Evolutionary conservation across 2,888 invertebrate species (phyloP).

Genomic region (Rhagonycha fulva): DNA sequence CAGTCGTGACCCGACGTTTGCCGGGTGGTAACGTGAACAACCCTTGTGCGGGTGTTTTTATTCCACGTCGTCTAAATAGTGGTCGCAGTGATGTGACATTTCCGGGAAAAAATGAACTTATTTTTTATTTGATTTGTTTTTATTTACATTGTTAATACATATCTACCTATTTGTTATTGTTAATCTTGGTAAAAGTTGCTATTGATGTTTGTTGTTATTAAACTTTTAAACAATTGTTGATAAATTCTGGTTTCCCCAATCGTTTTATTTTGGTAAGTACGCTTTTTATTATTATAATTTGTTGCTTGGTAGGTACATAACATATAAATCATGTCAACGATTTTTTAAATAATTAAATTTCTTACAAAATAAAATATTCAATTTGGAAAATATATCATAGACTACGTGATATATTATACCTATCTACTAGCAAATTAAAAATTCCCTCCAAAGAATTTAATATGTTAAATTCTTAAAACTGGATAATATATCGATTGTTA

Average conservation of each 20-base stretch:
- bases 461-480: background rate
- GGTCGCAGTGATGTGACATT: slow-evolving; percentile 43
- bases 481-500: background rate
- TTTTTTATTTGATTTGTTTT: slow-evolving; percentile 31
- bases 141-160: slow-evolving; percentile 28
- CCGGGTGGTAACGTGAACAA: slow-evolving; percentile 33
- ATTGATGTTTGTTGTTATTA: slow-evolving; percentile 6
- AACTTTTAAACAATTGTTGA: slow-evolving; percentile 7
- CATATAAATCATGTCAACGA: background rate
- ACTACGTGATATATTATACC: background rate
- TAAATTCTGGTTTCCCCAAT: background rate
- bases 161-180: slow-evolving; percentile 3
- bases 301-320: background rate
- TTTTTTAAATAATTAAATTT: background rate
- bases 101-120: slow-evolving; percentile 5
- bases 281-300: background rate
- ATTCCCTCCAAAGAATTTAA: background rate
- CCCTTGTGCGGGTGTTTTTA: slow-evolving; percentile 12
- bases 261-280: background rate
- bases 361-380: background rate
- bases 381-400: background rate
- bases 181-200: slow-evolving; percentile 8
- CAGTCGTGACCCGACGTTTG: slow-evolving; percentile 43
- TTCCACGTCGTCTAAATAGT: slow-evolving; percentile 20
- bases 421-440: background rate